Percentiles rank a stretch among this genome's conserved stretches.
Evolutionary conservation across 2,113 vertebrate genomes (phyloP).

Genomic region (Camelus bactrianus): DNA sequence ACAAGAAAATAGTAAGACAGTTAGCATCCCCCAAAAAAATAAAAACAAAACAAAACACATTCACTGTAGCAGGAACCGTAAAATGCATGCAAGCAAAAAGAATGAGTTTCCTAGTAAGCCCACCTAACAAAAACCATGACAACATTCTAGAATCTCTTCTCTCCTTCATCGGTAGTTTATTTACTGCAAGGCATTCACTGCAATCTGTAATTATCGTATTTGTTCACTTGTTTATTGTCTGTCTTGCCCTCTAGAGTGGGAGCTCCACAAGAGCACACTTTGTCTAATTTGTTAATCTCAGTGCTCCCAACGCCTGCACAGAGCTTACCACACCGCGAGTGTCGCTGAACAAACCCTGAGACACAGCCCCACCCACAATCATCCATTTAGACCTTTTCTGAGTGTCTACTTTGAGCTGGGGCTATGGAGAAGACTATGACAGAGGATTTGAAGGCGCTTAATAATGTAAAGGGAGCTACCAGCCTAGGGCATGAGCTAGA

Average conservation of each 20-base stretch:
- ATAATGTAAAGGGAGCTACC: background rate
- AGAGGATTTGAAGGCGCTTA: background rate
- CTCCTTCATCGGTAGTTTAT: background rate
- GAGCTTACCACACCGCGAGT: background rate
- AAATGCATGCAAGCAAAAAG: background rate
- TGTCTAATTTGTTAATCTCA: background rate
- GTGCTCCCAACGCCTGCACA: background rate
- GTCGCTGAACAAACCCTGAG: background rate
- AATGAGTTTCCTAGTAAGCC: slow-evolving; percentile 50
- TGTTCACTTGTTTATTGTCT: background rate
- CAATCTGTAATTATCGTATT: background rate
- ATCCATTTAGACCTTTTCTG: slow-evolving; percentile 21
- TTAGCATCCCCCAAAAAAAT: background rate
- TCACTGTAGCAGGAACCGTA: slow-evolving; percentile 17
- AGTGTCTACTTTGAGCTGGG: background rate
- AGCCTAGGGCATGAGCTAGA: background rate
- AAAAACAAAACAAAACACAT: background rate
- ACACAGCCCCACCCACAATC: background rate
- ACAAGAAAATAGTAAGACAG: background rate
- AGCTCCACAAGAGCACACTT: background rate
- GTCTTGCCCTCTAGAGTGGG: background rate
- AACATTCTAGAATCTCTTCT: slow-evolving; percentile 35
- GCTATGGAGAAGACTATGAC: background rate
- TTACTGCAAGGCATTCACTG: background rate
- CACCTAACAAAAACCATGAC: slow-evolving; percentile 22